Conservation (phyloP, 1,140 invertebrate species). For the Hyphantria cunea region DNA sequence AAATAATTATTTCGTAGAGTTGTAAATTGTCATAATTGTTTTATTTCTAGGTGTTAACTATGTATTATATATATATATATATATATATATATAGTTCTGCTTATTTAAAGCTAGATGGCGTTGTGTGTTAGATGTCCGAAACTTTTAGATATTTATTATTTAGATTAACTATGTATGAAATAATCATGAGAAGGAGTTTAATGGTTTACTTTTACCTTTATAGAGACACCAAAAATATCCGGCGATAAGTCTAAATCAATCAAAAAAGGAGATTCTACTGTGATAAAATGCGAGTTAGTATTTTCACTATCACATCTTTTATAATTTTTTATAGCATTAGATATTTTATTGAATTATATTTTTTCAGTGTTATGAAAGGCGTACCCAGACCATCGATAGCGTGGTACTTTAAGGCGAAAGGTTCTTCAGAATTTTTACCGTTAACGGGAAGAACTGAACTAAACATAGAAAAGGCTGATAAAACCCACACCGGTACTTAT, state of each 20-base stretch:
- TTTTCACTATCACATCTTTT: no score
- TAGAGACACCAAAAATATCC: neutral
- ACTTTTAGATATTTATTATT: no score
- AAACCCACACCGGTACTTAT: conserved; percentile 1
- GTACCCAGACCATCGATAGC: neutral
- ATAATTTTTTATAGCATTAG: no score
- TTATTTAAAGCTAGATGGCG: no score
- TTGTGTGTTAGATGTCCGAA: no score
- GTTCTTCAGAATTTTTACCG: neutral
- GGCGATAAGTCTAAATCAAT: neutral
- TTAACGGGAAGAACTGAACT: neutral
- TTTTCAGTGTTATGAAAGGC: neutral
- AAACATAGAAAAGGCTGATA: neutral
- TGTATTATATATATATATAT: no score
- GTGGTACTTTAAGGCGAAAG: neutral
- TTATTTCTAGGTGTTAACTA: no score
- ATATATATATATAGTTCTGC: no score
- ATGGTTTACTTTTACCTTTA: neutral
- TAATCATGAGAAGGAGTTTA: no score
- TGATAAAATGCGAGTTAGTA: neutral
- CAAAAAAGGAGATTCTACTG: neutral
- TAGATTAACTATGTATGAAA: no score
- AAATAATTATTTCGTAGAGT: no score
- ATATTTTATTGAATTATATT: neutral
- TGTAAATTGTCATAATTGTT: no score